Conservation (phyloP, 2,113 vertebrate species). For the Dicrurus megarhynchus region DNA sequence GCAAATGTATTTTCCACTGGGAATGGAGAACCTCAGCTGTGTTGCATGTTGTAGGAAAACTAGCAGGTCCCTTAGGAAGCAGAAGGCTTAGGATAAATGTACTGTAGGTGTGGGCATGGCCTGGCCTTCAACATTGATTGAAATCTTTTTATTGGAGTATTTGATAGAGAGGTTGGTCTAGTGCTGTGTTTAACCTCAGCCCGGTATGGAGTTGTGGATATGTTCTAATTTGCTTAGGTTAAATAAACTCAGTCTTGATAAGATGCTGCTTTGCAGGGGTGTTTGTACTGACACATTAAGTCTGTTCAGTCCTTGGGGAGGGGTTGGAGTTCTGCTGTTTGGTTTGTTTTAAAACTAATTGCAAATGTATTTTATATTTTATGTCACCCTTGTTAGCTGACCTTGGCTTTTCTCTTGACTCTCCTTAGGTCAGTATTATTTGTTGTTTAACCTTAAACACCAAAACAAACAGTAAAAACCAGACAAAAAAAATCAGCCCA, state of each 20-base stretch:
- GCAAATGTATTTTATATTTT: background rate
- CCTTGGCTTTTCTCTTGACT: background rate
- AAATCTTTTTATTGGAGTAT: background rate
- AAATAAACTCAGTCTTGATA: background rate
- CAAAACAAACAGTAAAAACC: background rate
- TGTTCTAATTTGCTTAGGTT: background rate
- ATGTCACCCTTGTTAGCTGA: background rate
- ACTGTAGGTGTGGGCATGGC: background rate
- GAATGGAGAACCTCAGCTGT: background rate
- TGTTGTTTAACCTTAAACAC: background rate
- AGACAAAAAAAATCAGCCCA: background rate
- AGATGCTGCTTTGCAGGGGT: background rate
- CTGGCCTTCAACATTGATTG: background rate
- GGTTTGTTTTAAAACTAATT: background rate
- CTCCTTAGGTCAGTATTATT: background rate
- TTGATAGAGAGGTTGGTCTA: background rate
- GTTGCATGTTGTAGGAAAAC: background rate
- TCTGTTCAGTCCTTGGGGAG: background rate
- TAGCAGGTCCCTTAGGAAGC: background rate
- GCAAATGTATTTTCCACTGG: background rate
- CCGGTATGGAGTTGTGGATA: fast-evolving
- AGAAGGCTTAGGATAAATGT: background rate
- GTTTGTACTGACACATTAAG: background rate
- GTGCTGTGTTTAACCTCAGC: background rate
- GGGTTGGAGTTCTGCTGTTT: background rate